Percentiles rank a stretch among this genome's conserved stretches.
Evolutionary conservation across 2,113 vertebrate species (phyloP).

Genomic region (Phylloscopus whistleri): DNA sequence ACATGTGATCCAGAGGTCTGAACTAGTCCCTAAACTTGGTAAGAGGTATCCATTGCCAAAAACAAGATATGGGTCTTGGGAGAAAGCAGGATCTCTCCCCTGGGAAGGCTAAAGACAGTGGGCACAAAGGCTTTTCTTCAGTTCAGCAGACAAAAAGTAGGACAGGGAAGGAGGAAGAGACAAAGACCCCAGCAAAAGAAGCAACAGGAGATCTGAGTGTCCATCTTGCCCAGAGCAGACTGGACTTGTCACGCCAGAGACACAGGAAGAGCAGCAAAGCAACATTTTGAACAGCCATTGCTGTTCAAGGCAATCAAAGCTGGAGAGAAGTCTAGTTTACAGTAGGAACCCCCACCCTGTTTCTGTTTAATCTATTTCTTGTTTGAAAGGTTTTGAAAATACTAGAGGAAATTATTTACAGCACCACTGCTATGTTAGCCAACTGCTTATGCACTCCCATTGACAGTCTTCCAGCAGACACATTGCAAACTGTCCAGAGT

Average conservation of each 20-base stretch:
- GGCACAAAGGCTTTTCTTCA: not conserved
- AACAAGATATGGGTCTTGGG: not conserved
- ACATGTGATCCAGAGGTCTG: not conserved
- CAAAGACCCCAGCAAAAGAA: not conserved
- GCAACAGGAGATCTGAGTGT: not conserved
- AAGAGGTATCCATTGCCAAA: not conserved
- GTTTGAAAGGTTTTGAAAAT: constrained; percentile 7
- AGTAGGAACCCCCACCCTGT: not conserved
- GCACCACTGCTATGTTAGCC: not conserved
- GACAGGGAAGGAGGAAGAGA: not conserved
- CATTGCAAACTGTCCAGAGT: constrained; percentile 16
- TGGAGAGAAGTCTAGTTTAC: not conserved
- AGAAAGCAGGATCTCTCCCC: not conserved
- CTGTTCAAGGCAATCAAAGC: not conserved
- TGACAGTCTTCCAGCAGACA: constrained; percentile 54
- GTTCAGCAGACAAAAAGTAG: not conserved
- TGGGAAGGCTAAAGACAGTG: not conserved
- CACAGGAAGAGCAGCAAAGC: not conserved
- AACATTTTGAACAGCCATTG: not conserved
- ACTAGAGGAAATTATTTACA: constrained; percentile 31
- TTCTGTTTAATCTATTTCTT: not conserved
- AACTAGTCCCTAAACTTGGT: not conserved
- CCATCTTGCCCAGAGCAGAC: not conserved
- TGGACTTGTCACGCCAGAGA: not conserved
- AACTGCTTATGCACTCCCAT: constrained; percentile 27